Percentiles rank a stretch among this genome's conserved stretches.
Conservation (phyloP, 2,888 invertebrate species). For the Apoderus coryli region DNA sequence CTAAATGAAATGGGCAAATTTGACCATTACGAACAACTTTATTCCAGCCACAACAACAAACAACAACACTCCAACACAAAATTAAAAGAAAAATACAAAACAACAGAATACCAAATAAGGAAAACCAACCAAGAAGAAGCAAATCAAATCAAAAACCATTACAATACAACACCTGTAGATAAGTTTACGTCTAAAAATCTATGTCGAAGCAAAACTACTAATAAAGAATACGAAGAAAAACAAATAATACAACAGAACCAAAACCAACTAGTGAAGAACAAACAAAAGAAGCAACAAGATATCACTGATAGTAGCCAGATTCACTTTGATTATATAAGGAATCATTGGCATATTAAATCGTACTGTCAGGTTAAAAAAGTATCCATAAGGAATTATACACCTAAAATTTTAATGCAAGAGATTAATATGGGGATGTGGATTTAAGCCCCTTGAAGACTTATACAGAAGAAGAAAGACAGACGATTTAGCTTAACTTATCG, state of each 20-base stretch:
- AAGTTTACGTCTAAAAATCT: constrained; percentile 24
- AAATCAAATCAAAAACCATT: too few relatives aligned
- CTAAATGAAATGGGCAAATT: constrained; percentile 24
- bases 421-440: constrained; percentile 51
- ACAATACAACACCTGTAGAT: constrained; percentile 17
- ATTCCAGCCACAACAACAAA: too few relatives aligned
- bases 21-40: too few relatives aligned
- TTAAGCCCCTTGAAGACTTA: constrained; percentile 28
- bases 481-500: too few relatives aligned
- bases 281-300: too few relatives aligned
- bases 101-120: too few relatives aligned
- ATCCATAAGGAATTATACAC: constrained; percentile 55
- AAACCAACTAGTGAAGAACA: too few relatives aligned
- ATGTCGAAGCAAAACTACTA: constrained; percentile 7
- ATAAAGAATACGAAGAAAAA: constrained; percentile 14
- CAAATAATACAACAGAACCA: constrained; percentile 25
- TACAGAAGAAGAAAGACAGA: too few relatives aligned
- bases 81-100: too few relatives aligned
- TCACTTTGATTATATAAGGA: constrained; percentile 34
- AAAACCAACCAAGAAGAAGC: too few relatives aligned
- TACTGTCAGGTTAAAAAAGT: constrained; percentile 39
- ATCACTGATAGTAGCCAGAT: too few relatives aligned
- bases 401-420: constrained; percentile 49
- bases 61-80: too few relatives aligned
- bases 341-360: constrained; percentile 41